phyloP scores from a whole-genome alignment of 2,888 invertebrate genomes.

The Drosophila picticornis region DNA sequence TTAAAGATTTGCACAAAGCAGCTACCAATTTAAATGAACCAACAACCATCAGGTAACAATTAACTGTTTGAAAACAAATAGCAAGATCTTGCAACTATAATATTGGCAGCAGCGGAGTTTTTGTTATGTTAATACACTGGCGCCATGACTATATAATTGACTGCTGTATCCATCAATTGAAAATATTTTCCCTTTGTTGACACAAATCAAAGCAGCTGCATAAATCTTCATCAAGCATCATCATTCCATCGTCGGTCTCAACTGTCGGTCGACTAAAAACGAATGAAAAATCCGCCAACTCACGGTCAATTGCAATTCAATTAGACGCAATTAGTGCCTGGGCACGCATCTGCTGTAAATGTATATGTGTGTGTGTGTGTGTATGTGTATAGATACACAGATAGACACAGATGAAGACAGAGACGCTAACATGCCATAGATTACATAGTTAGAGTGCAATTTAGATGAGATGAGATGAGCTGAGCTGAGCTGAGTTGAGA shows the following conservation, averaged over 20 bases:
- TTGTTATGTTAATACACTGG: slow-evolving; percentile 49
- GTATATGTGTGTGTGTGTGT: slow-evolving; percentile 13
- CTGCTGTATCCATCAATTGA: slow-evolving; percentile 27
- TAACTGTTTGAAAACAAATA: neutral
- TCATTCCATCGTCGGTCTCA: slow-evolving; percentile 25
- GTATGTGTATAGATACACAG: slow-evolving; percentile 33
- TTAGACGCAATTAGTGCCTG: slow-evolving; percentile 79
- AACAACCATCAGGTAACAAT: neutral
- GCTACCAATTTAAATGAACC: neutral
- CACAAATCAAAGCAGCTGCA: slow-evolving; percentile 78
- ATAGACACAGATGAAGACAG: slow-evolving; percentile 36
- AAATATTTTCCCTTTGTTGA: slow-evolving; percentile 64
- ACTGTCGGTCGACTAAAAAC: slow-evolving; percentile 57
- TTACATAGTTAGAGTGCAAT: slow-evolving; percentile 64
- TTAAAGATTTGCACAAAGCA: neutral
- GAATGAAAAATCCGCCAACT: slow-evolving; percentile 79
- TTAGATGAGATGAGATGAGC: slow-evolving; percentile 29
- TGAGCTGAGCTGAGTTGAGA: slow-evolving; percentile 12
- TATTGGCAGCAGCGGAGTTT: slow-evolving; percentile 8
- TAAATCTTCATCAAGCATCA: slow-evolving; percentile 76
- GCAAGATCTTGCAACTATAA: neutral
- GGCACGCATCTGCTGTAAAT: slow-evolving; percentile 40
- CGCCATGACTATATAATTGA: slow-evolving; percentile 60
- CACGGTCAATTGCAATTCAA: slow-evolving; percentile 82
- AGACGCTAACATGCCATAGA: slow-evolving; percentile 67